These are phyloP conservation scores for Dione vanillae DNA, from an alignment of 2,888 invertebrate genomes.

Conservation along the genomic window DNA sequence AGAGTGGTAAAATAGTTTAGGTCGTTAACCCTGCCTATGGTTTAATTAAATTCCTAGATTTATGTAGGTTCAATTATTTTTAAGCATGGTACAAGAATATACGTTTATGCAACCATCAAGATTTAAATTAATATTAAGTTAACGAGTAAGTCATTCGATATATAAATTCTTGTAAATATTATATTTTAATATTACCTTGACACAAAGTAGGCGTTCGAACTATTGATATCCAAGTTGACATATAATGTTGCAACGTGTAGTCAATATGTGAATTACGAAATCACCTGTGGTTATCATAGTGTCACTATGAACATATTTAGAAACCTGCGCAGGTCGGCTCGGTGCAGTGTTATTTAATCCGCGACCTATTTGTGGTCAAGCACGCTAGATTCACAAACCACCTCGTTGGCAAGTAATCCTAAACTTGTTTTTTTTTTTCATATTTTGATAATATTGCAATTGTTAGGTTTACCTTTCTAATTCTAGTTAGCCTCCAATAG, in stretches of 20 bases:
- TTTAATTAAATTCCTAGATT: constrained; percentile 47
- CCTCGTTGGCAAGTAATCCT: constrained; percentile 51
- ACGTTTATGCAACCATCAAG: not conserved
- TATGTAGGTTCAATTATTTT: constrained; percentile 37
- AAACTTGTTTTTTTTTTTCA: constrained; percentile 52
- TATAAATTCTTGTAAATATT: not conserved
- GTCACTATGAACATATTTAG: constrained; percentile 77
- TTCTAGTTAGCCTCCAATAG: not conserved
- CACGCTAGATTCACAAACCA: constrained; percentile 58
- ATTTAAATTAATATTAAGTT: no score
- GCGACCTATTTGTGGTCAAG: constrained; percentile 81
- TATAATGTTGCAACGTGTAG: constrained; percentile 43
- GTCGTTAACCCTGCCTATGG: constrained; percentile 42
- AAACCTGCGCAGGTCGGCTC: constrained; percentile 72
- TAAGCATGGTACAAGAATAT: not conserved
- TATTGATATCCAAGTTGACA: constrained; percentile 27
- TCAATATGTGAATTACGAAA: constrained; percentile 63
- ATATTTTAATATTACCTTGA: constrained; percentile 16
- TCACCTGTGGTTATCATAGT: constrained; percentile 73
- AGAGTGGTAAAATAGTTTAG: constrained; percentile 45
- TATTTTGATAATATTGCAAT: constrained; percentile 45
- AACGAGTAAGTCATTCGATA: not conserved
- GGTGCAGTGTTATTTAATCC: constrained; percentile 75
- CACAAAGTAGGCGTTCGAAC: constrained; percentile 12
- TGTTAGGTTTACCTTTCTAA: constrained; percentile 20